Base-by-base conservation (phyloP, 2,888 invertebrate species). In the Hartigia nigra region DNA sequence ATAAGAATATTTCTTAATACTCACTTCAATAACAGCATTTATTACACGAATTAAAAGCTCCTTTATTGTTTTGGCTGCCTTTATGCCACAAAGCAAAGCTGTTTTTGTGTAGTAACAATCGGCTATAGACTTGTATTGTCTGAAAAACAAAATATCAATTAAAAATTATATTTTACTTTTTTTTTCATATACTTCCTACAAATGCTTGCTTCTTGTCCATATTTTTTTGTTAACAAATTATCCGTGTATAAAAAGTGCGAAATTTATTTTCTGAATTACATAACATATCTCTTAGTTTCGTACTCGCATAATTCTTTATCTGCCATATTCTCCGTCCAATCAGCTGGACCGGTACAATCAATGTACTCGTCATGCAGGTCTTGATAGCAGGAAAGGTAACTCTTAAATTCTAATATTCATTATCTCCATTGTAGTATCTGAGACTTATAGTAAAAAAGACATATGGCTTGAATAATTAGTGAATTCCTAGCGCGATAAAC, bases 71-170 rank as follows among this genome's bases (percentile, higher is more conserved):
- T 86, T 82, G 4, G 93, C 93, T 23, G 92, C 90, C 35, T 90
- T 89, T 55, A 91, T 80, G 1, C 94, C 93, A 86, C 94, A 94
- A 12, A 93, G 87, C 88, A 92, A 88, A 1, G 92, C 92, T 1
- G 93, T 90, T 87, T 93, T 92, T 12, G 92, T 91, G 79, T 92
- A 93, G 82, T 93, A 92, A 84, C 94, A 94, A 81, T 93, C 92
- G 3, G 92, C 85, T 72, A 94, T 92, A 36, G 92, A 90, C 83
- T 92, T 92, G 82, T 92, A 93, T 69, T 88, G 88, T 78, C 93
- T 93, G 83, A 77, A 90, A 88, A 70, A 70, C 76, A 78, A 74
- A 70, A 12, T 69, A 14, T 12, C 23, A 70, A 32, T 69, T 12
- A 35, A 39, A 12, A 74, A 32, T 9, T 35, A 70, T 77, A n/a